These are phyloP conservation scores for Thaumatotibia leucotreta DNA, from an alignment of 1,140 invertebrate species.

Conservation along the genomic window DNA sequence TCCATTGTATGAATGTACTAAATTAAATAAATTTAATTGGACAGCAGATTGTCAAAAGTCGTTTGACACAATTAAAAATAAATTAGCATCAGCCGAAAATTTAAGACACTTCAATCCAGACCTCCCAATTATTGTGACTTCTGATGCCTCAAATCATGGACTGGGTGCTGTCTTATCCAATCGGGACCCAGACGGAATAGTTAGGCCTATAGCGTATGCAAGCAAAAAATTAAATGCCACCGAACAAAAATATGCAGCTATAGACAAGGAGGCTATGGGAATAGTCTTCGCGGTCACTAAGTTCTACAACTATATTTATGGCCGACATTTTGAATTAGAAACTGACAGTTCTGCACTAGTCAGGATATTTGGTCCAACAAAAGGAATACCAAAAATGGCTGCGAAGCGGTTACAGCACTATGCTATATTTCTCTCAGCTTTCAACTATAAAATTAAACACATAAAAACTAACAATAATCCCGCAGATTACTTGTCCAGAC, in stretches of 20 bases:
- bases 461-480: background rate
- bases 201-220: constrained; percentile 16
- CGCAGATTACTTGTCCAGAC: background rate
- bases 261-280: too few species aligned
- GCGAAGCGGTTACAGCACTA: background rate
- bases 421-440: background rate
- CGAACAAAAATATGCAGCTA: background rate
- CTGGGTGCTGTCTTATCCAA: constrained; percentile 13
- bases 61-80: constrained; percentile 16
- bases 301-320: background rate
- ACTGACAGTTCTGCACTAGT: too few species aligned
- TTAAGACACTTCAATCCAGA: constrained; percentile 16
- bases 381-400: constrained; percentile 1
- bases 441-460: background rate
- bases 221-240: constrained; percentile 18
- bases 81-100: constrained; percentile 3
- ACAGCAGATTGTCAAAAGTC: constrained; percentile 12
- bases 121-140: constrained; percentile 15
- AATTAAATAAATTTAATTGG: constrained; percentile 16
- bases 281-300: too few species aligned
- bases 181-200: constrained; percentile 14
- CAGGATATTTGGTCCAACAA: background rate
- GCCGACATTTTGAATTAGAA: background rate
- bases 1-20: constrained; percentile 15
- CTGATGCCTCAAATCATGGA: constrained; percentile 16